A percentile compares a stretch with the other conserved stretches of the same genome.
These are phyloP conservation scores for Leptopilina myrica DNA, from an alignment of 2,888 invertebrate genomes.

Conservation along the genomic window DNA sequence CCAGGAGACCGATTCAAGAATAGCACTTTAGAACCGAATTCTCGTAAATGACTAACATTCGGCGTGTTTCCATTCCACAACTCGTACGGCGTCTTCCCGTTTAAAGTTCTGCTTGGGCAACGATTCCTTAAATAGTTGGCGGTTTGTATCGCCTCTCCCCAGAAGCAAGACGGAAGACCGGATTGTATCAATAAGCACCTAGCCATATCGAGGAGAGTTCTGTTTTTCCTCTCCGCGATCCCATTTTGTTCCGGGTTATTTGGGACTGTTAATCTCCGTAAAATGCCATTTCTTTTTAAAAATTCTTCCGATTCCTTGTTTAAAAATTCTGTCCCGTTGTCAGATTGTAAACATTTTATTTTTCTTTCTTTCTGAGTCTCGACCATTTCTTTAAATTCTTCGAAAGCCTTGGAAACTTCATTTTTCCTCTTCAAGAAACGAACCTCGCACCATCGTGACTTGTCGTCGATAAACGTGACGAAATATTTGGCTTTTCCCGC, in stretches of 20 bases:
- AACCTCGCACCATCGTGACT: slow-evolving; percentile 55
- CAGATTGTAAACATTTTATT: slow-evolving; percentile 56
- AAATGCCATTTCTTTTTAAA: slow-evolving; percentile 60
- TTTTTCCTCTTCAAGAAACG: slow-evolving; percentile 54
- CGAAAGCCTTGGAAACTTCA: slow-evolving; percentile 52
- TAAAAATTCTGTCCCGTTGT: not conserved
- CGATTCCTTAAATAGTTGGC: slow-evolving; percentile 53
- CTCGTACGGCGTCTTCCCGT: slow-evolving; percentile 51
- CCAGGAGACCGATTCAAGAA: slow-evolving; percentile 24
- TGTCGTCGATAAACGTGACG: slow-evolving; percentile 62
- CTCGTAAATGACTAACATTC: slow-evolving; percentile 48
- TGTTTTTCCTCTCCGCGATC: not conserved
- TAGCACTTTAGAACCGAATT: slow-evolving; percentile 21
- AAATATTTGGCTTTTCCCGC: no score
- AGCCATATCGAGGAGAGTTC: not conserved
- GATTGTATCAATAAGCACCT: not conserved
- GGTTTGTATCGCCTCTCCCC: not conserved
- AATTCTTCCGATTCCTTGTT: slow-evolving; percentile 55
- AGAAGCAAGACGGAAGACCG: not conserved
- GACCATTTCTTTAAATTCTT: slow-evolving; percentile 50
- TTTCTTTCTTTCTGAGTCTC: slow-evolving; percentile 52
- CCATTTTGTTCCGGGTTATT: not conserved
- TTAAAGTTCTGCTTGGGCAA: slow-evolving; percentile 49
- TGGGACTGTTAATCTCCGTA: not conserved
- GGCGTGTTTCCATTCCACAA: slow-evolving; percentile 48